A percentile compares a stretch with the other conserved stretches of the same genome.
These are phyloP conservation scores for Plebejus argus DNA, from an alignment of 2,888 invertebrate genomes.

Conservation along the genomic window DNA sequence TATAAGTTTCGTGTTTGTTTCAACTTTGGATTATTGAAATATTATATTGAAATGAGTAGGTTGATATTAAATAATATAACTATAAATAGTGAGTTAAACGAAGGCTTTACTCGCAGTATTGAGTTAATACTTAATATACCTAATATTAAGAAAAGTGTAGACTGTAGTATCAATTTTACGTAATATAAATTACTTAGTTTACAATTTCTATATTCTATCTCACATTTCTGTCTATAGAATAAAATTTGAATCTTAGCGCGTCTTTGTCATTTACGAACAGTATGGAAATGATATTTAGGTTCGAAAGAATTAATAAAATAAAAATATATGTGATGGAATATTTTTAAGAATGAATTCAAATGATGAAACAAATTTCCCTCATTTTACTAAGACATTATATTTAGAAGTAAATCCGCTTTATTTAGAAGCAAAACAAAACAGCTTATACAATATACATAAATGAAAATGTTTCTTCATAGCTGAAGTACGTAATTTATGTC, in stretches of 20 bases:
- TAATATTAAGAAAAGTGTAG: background rate
- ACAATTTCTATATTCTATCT: too few relatives aligned
- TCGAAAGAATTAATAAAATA: too few relatives aligned
- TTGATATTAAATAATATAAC: background rate
- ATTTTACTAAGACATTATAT: too few relatives aligned
- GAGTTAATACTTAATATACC: too few relatives aligned
- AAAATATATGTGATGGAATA: too few relatives aligned
- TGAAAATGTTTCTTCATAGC: slow-evolving; percentile 13
- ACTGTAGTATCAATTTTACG: background rate
- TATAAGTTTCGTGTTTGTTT: slow-evolving; percentile 37
- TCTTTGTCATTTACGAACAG: background rate
- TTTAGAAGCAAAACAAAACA: background rate
- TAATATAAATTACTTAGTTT: too few relatives aligned
- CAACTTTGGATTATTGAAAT: slow-evolving; percentile 37
- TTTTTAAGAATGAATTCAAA: too few relatives aligned
- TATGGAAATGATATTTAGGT: too few relatives aligned
- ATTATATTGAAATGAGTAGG: background rate
- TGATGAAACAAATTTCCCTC: too few relatives aligned
- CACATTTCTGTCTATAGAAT: too few relatives aligned
- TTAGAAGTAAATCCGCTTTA: too few relatives aligned
- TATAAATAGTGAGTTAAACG: background rate
- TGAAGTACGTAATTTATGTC: slow-evolving; percentile 1
- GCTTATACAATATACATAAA: background rate
- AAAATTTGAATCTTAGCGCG: background rate
- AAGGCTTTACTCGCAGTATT: background rate